Conservation (phyloP, 2,113 vertebrate genomes). For the Eurypyga helias region DNA sequence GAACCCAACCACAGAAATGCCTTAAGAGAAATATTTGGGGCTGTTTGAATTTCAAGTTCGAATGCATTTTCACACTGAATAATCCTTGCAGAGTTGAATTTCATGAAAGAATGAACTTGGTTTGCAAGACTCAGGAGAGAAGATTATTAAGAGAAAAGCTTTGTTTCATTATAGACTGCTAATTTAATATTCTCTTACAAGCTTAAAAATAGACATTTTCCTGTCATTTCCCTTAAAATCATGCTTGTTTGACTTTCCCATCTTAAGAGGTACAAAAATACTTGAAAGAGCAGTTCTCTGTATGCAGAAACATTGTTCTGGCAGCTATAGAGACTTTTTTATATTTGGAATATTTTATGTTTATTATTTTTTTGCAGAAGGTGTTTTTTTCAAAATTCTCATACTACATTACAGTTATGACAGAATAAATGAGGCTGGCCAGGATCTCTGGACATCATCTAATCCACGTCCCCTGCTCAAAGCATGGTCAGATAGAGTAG, state of each 20-base stretch:
- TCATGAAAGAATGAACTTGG: neutral
- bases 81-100: neutral
- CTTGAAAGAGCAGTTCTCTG: neutral
- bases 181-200: constrained; percentile 47
- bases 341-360: neutral
- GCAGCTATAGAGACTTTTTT: neutral
- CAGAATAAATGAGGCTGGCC: neutral
- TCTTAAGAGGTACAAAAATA: constrained; percentile 21
- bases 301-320: neutral
- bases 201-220: constrained; percentile 30
- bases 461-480: neutral
- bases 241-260: neutral
- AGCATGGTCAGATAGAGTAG: neutral
- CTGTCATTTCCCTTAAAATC: constrained; percentile 17
- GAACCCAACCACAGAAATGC: neutral
- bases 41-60: neutral
- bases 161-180: constrained; percentile 18
- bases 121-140: neutral
- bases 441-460: neutral
- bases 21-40: neutral
- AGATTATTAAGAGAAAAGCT: constrained; percentile 6
- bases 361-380: neutral
- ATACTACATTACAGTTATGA: neutral
- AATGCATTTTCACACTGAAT: neutral
- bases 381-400: neutral